Evolutionary conservation across 2,797 vertebrate genomes (phyloP).

Genomic region (Ambastaia sidthimunki): DNA sequence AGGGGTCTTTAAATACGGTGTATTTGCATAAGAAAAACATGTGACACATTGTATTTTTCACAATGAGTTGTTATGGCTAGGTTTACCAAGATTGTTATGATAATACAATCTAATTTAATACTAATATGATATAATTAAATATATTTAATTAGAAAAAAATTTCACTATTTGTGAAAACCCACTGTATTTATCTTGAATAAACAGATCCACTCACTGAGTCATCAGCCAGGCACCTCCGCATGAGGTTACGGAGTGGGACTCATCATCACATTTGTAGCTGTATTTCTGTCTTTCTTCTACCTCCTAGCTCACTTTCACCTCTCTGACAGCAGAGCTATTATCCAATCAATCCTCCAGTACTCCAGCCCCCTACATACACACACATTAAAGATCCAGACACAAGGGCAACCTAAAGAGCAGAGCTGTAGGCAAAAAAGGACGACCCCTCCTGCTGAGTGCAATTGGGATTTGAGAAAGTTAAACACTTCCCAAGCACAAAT

Average conservation of each 20-base stretch:
- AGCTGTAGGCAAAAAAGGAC: constrained; percentile 70
- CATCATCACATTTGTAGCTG: constrained; percentile 71
- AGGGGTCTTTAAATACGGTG: too few species aligned
- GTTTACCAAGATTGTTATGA: too few species aligned
- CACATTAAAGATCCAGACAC: constrained; percentile 59
- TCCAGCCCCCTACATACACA: constrained; percentile 46
- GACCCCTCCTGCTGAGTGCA: constrained; percentile 78
- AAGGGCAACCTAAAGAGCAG: constrained; percentile 74
- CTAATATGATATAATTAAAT: too few species aligned
- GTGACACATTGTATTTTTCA: too few species aligned
- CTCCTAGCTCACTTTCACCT: constrained; percentile 73
- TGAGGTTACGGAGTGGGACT: constrained; percentile 66
- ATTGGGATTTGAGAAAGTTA: constrained; percentile 83
- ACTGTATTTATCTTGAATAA: not conserved
- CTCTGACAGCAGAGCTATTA: constrained; percentile 70
- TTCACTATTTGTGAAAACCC: too few species aligned
- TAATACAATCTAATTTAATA: too few species aligned
- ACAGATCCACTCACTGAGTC: constrained; percentile 6
- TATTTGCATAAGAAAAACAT: too few species aligned
- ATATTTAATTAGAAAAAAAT: too few species aligned
- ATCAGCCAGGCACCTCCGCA: not conserved
- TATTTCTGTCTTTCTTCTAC: constrained; percentile 67
- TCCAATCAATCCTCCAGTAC: constrained; percentile 70
- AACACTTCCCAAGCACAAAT: constrained; percentile 83
- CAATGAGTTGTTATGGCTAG: too few species aligned